Evolutionary conservation across 1,140 invertebrate genomes (phyloP).

Genomic region (Drosophila simulans): DNA sequence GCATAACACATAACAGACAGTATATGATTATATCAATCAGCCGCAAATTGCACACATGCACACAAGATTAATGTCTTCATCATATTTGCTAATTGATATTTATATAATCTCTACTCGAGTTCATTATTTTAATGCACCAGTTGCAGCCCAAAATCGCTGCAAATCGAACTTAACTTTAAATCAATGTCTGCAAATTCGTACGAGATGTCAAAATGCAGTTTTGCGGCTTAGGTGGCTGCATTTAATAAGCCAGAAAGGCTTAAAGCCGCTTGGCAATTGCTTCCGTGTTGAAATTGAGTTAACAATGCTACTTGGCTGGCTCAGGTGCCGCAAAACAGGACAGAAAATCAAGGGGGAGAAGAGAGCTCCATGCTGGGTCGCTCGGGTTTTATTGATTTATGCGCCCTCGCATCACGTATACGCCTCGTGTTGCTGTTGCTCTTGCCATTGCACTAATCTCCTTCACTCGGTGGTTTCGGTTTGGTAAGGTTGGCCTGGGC

Average conservation of each 20-base stretch:
- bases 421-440: constrained; percentile 36
- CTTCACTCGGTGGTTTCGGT: constrained; percentile 22
- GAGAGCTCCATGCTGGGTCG: background rate
- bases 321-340: constrained; percentile 2
- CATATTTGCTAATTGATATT: constrained; percentile 10
- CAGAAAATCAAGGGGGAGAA: background rate
- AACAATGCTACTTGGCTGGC: constrained; percentile 53
- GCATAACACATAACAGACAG: background rate
- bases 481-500: background rate
- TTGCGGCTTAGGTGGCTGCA: constrained; percentile 19
- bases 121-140: background rate
- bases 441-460: constrained; percentile 45
- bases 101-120: background rate
- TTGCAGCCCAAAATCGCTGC: no score
- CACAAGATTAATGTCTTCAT: background rate
- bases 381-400: constrained; percentile 66
- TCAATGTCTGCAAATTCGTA: background rate
- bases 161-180: no score
- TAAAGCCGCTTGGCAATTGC: constrained; percentile 58
- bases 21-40: background rate
- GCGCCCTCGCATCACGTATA: constrained; percentile 52
- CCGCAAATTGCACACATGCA: background rate
- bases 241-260: constrained; percentile 62
- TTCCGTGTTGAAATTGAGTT: constrained; percentile 80
- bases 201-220: constrained; percentile 42